Evolutionary conservation across 2,113 vertebrate species (phyloP), one percentile per base, ranked within the genome.

Genomic region (Suncus etruscus): DNA sequence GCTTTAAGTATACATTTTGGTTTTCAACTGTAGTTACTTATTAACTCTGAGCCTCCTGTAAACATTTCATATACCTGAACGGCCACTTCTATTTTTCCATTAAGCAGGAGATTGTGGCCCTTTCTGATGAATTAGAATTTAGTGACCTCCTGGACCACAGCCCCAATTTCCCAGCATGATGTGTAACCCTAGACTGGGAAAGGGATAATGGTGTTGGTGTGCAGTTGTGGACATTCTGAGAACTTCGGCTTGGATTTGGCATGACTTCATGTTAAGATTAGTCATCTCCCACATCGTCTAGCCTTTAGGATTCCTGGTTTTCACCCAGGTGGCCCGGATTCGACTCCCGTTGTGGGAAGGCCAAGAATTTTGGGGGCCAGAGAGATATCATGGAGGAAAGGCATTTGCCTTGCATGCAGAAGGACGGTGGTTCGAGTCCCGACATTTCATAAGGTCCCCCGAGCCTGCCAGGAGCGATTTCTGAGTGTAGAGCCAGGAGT

Each of bases 101-200:
- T 18, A n/a, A n/a, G n/a, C n/a, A n/a, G n/a, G n/a, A n/a, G n/a
- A n/a, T n/a, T n/a, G n/a, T n/a, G n/a, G n/a, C n/a, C 14, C 65
- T 47, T 58, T 75, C 25, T 69, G 76, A 73, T 86, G 75, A 70
- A 15, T 58, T 85, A 86, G 80, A 86, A 15, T 32, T 54, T 12
- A 11, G 3, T 29, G 9, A 31, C 51, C 29, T 69, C 66, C 18
- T 39, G 25, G 51, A 12, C 16, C 50, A 48, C 25, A 27, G 11
- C 76, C 24, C 15, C n/a, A 32, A 32, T 16, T 73, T 27, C 63
- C 47, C 29, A 69, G 8, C 47, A 0, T 31, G 9, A 0, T 31
- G 10, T 22, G 1, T 9, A 73, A 15, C 9, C 48, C n/a, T 29
- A 24, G 63, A 18, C 63, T 65, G 14, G 20, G 50, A 45, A 4